A percentile compares a stretch with the other conserved stretches of the same genome.
Evolutionary conservation across 2,797 vertebrate species (phyloP).

Genomic region (Onychomys leucogaster): DNA sequence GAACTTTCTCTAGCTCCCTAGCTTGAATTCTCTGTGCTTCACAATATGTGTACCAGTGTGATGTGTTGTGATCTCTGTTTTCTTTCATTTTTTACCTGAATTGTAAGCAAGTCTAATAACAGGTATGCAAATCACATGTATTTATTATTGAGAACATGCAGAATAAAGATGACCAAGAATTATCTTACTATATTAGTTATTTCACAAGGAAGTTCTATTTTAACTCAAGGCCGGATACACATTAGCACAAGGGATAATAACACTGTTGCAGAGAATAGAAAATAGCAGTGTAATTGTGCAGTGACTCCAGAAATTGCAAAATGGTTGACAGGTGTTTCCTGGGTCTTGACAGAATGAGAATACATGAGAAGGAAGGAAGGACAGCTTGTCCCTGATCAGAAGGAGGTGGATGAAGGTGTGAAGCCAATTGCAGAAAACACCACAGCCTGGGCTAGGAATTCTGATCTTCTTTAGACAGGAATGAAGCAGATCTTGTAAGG

Average conservation of each 20-base stretch:
- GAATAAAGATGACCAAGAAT: too few relatives aligned
- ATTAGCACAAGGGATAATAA: too few relatives aligned
- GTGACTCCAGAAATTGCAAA: not conserved
- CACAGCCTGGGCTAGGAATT: rapidly evolving
- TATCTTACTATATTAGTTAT: too few relatives aligned
- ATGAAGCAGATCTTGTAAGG: not conserved
- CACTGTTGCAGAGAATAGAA: too few relatives aligned
- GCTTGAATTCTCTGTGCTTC: not conserved
- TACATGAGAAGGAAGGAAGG: not conserved
- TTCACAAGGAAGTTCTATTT: too few relatives aligned
- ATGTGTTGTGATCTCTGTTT: not conserved
- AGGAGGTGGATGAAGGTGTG: not conserved
- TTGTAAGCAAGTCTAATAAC: not conserved
- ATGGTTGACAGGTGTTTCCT: not conserved
- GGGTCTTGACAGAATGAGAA: not conserved
- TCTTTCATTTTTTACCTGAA: not conserved
- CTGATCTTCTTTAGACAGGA: not conserved
- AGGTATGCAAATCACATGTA: not conserved
- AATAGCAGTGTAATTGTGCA: too few relatives aligned
- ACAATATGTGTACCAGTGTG: not conserved
- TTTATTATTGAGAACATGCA: not conserved
- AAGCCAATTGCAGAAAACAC: not conserved
- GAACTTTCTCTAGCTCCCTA: not conserved
- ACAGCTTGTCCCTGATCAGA: too few relatives aligned
- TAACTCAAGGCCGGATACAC: too few relatives aligned